Evolutionary conservation across 2,113 vertebrate species (phyloP).

Genomic region (Neodon shergylaensis): DNA sequence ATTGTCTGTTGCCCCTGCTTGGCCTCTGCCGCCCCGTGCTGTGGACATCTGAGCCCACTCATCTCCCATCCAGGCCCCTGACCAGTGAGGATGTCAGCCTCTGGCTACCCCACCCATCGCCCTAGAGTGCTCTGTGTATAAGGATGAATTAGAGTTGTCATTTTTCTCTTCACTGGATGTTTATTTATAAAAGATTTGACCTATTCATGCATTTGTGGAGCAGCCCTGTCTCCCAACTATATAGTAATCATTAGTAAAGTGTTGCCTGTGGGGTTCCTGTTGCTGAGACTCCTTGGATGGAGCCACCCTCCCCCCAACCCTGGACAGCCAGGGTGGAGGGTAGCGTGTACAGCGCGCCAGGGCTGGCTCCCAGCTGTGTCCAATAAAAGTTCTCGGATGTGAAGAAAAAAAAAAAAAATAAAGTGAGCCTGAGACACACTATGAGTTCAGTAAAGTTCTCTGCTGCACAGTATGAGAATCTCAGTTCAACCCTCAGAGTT

Average conservation of each 20-base stretch:
- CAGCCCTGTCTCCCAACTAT: slow-evolving; percentile 91
- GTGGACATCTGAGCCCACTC: slow-evolving; percentile 80
- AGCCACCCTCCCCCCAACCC: slow-evolving; percentile 65
- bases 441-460: not conserved
- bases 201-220: slow-evolving; percentile 94
- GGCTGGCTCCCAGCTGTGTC: not conserved
- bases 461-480: too few relatives aligned
- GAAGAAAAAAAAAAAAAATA: too few relatives aligned
- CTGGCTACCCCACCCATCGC: slow-evolving; percentile 85
- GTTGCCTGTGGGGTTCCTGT: slow-evolving; percentile 92
- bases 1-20: slow-evolving; percentile 86
- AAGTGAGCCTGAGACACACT: not conserved
- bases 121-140: slow-evolving; percentile 91
- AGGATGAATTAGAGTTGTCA: slow-evolving; percentile 84
- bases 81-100: slow-evolving; percentile 78
- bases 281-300: slow-evolving; percentile 93
- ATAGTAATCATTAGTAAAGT: slow-evolving; percentile 92
- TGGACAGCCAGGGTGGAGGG: not conserved
- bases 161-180: slow-evolving; percentile 92
- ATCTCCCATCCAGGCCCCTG: slow-evolving; percentile 77
- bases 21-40: slow-evolving; percentile 77
- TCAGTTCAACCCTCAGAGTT: not conserved
- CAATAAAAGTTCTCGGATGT: slow-evolving; percentile 66
- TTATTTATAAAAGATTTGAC: slow-evolving; percentile 97
- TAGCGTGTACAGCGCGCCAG: not conserved